These are phyloP conservation scores for Egretta garzetta DNA, from an alignment of 2,113 vertebrate species.

Conservation along the genomic window DNA sequence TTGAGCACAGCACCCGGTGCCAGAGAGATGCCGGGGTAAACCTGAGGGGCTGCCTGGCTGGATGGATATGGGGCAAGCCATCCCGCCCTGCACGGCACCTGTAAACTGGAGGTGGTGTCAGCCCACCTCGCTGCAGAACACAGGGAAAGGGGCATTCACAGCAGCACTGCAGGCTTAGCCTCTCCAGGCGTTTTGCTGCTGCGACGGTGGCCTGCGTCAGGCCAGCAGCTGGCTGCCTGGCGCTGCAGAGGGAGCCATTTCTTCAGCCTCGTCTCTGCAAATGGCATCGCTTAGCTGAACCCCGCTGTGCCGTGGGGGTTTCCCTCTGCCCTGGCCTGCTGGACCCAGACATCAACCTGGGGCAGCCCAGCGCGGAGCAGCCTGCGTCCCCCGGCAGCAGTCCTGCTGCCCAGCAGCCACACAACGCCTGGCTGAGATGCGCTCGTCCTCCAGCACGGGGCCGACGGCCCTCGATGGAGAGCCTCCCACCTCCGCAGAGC, in stretches of 20 bases:
- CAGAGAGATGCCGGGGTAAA: accelerated
- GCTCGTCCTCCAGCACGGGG: background rate
- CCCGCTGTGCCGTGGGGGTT: background rate
- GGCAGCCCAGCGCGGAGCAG: background rate
- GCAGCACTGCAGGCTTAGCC: background rate
- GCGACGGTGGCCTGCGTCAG: background rate
- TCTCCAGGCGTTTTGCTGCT: background rate
- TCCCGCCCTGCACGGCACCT: background rate
- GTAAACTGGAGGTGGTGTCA: background rate
- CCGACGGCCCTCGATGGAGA: background rate
- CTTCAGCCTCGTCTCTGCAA: background rate
- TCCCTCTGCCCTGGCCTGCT: background rate
- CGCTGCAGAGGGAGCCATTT: background rate
- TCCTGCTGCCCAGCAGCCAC: background rate
- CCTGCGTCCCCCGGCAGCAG: background rate
- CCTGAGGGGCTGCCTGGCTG: background rate
- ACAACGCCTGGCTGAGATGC: background rate
- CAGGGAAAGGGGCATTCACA: background rate
- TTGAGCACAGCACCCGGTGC: background rate
- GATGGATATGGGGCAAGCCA: background rate
- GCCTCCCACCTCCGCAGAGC: background rate
- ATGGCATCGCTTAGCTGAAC: background rate
- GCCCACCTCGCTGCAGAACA: accelerated
- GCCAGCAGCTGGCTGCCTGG: background rate
- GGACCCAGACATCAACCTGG: too few relatives aligned